Base-by-base conservation (phyloP, 92 coral and sea anemone genomes). In the Desmophyllum pertusum region DNA sequence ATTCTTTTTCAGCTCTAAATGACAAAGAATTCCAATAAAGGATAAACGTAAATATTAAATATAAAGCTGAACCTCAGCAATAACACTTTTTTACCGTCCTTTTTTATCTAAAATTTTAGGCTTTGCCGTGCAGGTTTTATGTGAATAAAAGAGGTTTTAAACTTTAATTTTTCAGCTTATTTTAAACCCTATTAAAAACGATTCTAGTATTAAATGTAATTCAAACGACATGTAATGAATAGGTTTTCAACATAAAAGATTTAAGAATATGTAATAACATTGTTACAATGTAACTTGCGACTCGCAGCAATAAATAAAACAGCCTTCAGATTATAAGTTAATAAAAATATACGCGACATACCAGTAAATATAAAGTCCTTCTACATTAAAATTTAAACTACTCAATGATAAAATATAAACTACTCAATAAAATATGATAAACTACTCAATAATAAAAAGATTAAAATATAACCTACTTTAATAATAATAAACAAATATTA, bases 1-100 rank as follows among this genome's bases (percentile, higher is more conserved):
- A 31, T 50, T 75, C 61, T 75, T 23, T 75, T 75, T 75, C 79
- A 75, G 79, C 79, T 75, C 6, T 75, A 75, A 75, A 18, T 57
- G 27, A 17, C 78, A 19, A 37, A 17, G 45, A 37, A 6, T 14
- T 51, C 21, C 18, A 52, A 66, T 51, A 50, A 10, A 43, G 14
- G 79, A 50, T 75, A 75, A 50, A 51, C 43, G 14, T 52, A 27
- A 75, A 23, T 9, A 31, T 57, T 5, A 57, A 57, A n/a, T 21
- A 6, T 10, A 11, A 0, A 18, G 27, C 8, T 59, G 15, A 59
- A 11, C 65, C 33, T 23, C 10, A 15, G 35, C 3, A 29, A 59
- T 7, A 59, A 59, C 33, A 59, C 33, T 27, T 25, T 33, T 59
- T 10, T 10, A 45, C 7, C 11, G 11, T 45, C 11, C 10, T 45